phyloP scores from a whole-genome alignment of 1,140 invertebrate genomes.

The Brachionus rotundiformis region DNA sequence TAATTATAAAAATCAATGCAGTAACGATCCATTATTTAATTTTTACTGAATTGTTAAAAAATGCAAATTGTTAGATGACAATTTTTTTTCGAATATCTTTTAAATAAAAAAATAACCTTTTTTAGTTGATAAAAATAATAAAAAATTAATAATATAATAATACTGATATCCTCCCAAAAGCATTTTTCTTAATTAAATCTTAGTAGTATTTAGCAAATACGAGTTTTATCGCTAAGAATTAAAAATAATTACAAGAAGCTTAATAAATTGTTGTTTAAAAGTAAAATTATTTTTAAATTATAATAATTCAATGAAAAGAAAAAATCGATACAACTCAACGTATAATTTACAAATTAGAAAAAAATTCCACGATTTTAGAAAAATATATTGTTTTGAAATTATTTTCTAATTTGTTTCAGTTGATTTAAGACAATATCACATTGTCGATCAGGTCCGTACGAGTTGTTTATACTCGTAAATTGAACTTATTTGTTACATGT shows the following conservation, averaged over 20 bases:
- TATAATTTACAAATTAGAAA: not conserved
- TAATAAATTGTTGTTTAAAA: not conserved
- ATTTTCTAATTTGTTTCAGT: conserved; percentile 37
- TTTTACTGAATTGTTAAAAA: no score
- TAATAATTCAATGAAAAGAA: not conserved
- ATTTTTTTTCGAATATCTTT: no score
- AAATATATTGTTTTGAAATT: not conserved
- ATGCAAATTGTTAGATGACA: no score
- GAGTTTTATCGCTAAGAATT: not conserved
- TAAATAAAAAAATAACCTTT: no score
- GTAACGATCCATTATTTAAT: no score
- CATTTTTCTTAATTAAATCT: no score
- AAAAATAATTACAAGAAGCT: not conserved
- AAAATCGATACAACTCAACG: conserved; percentile 17
- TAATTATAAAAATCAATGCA: no score
- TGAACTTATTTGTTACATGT: conserved; percentile 27
- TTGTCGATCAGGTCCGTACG: not conserved
- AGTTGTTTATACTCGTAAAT: conserved; percentile 7
- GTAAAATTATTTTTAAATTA: not conserved
- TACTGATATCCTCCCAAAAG: no score
- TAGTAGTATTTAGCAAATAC: no score
- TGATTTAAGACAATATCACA: not conserved
- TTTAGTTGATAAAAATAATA: no score
- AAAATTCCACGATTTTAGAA: not conserved
- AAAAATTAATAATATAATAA: no score